These are phyloP conservation scores for Thera obeliscata DNA, from an alignment of 2,888 invertebrate genomes.

Conservation along the genomic window DNA sequence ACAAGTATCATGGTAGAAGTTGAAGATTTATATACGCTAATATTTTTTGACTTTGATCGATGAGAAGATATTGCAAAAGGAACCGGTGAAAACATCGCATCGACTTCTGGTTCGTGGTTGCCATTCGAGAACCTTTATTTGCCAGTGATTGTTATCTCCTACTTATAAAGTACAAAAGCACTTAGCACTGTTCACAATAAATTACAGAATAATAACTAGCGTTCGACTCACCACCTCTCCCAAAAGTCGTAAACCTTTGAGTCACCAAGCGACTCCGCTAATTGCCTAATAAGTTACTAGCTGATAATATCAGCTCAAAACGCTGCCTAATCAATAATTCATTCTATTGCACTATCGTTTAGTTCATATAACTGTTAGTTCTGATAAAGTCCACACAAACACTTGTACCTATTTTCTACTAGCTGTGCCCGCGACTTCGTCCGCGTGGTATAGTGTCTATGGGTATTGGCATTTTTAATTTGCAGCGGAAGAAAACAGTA, in stretches of 20 bases:
- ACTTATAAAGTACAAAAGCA: background rate
- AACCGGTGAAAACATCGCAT: background rate
- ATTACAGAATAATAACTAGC: background rate
- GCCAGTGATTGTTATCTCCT: background rate
- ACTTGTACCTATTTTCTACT: too few species aligned
- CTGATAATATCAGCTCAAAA: constrained; percentile 23
- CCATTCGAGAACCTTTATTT: background rate
- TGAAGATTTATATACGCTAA: background rate
- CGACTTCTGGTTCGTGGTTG: too few species aligned
- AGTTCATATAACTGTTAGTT: constrained; percentile 16
- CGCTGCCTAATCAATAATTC: constrained; percentile 30
- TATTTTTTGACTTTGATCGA: background rate
- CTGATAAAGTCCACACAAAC: constrained; percentile 44
- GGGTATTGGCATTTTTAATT: too few species aligned
- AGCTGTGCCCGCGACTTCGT: too few species aligned
- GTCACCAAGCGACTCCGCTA: constrained; percentile 10
- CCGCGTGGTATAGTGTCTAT: too few species aligned
- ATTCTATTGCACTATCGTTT: constrained; percentile 20
- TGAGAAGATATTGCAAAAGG: background rate
- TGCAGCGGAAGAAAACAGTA: too few species aligned
- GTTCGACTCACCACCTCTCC: background rate
- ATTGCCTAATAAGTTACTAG: constrained; percentile 12
- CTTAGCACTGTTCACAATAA: background rate
- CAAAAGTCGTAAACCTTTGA: constrained; percentile 9
- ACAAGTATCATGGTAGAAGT: background rate